Conservation (phyloP, 1,140 invertebrate genomes). For the Ephestia elutella region DNA sequence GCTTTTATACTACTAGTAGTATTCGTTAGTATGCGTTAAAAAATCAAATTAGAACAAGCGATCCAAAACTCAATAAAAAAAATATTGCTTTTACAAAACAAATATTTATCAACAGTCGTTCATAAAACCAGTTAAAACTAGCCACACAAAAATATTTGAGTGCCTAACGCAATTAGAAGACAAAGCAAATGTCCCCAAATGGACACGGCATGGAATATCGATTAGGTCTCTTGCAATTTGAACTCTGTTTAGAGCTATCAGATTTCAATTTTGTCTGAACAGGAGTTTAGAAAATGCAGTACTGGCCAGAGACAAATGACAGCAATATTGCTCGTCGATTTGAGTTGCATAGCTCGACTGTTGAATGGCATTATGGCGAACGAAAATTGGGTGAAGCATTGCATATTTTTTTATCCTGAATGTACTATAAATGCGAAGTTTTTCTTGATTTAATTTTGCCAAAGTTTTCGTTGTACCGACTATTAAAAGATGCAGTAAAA, state of each 20-base stretch:
- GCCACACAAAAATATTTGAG: constrained; percentile 21
- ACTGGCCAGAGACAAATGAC: constrained; percentile 28
- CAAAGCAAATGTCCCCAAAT: constrained; percentile 23
- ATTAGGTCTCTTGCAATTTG: background rate
- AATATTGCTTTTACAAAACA: no score
- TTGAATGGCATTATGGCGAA: background rate
- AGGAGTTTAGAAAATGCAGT: constrained; percentile 2
- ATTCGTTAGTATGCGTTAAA: no score
- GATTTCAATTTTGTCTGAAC: background rate
- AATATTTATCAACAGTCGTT: no score
- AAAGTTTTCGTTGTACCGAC: no score
- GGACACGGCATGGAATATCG: constrained; percentile 19
- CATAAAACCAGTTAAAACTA: background rate
- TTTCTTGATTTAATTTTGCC: no score
- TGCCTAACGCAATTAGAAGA: constrained; percentile 26
- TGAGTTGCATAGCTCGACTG: constrained; percentile 9
- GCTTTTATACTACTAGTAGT: no score
- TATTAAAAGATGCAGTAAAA: no score
- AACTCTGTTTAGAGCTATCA: background rate
- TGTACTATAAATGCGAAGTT: background rate
- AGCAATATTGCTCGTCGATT: constrained; percentile 22
- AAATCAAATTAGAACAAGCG: no score
- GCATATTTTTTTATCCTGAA: background rate
- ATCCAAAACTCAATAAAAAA: no score
- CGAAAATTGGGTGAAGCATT: background rate